Conservation (phyloP, 2,888 invertebrate genomes). For the Meiosimyza decipiens region DNA sequence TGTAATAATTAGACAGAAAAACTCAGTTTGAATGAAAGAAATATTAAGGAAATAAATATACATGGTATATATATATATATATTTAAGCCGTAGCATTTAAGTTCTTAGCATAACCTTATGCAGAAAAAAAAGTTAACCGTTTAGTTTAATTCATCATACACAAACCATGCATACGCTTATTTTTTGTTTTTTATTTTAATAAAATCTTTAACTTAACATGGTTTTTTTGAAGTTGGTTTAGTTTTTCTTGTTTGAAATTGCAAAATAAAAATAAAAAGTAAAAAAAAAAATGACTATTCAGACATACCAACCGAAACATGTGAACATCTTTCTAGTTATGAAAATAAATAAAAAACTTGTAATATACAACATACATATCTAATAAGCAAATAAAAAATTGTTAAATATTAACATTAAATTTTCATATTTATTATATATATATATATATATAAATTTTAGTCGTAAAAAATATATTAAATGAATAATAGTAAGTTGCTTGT, state of each 20-base stretch:
- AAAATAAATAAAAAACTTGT: constrained; percentile 10
- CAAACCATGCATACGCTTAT: constrained; percentile 25
- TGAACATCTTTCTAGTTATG: background rate
- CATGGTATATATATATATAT: background rate
- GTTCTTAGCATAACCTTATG: background rate
- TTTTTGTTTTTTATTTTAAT: background rate
- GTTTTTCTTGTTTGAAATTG: constrained; percentile 12
- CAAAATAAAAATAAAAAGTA: constrained; percentile 1
- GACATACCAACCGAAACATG: constrained; percentile 21
- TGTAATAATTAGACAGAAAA: background rate
- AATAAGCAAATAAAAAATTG: constrained; percentile 13
- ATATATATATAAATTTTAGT: background rate
- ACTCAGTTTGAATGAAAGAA: constrained; percentile 7
- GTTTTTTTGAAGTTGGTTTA: constrained; percentile 10
- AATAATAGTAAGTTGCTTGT: background rate
- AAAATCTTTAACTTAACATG: background rate
- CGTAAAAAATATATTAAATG: background rate
- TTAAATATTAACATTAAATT: constrained; percentile 9
- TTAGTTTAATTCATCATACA: constrained; percentile 18
- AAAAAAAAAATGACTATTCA: constrained; percentile 5
- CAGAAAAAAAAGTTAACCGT: background rate
- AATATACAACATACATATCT: background rate
- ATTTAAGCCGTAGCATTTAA: constrained; percentile 13
- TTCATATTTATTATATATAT: background rate
- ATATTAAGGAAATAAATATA: background rate